phyloP scores from a whole-genome alignment of 2,797 vertebrate genomes.

The Tauraco hartlaubi region DNA sequence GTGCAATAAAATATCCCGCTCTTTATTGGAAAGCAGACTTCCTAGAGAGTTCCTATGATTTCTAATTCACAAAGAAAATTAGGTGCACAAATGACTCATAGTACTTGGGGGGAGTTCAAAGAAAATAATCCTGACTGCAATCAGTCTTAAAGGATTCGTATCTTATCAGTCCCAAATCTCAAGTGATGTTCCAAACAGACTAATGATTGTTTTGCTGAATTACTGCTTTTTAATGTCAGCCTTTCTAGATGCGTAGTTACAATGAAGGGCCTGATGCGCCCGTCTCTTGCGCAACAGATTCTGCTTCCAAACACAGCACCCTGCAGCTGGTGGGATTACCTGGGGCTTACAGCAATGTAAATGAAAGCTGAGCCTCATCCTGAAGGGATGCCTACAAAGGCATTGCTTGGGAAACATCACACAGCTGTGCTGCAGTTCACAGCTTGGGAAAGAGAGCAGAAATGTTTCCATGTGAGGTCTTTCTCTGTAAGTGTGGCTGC shows the following conservation, averaged over 20 bases:
- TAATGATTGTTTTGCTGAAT: background rate
- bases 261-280: background rate
- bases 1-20: constrained; percentile 10
- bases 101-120: constrained; percentile 18
- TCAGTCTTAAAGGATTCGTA: background rate
- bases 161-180: constrained; percentile 19
- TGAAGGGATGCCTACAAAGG: background rate
- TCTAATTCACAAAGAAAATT: constrained; percentile 68
- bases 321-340: constrained; percentile 3
- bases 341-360: background rate
- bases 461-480: background rate
- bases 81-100: constrained; percentile 47
- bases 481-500: background rate
- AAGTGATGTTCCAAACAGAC: background rate
- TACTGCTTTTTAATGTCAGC: background rate
- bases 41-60: constrained; percentile 13
- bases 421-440: background rate
- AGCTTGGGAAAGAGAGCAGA: background rate
- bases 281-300: background rate
- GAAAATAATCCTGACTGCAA: background rate
- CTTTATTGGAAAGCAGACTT: constrained; percentile 42
- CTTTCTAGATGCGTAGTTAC: background rate
- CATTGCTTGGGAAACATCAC: background rate
- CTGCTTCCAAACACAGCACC: background rate
- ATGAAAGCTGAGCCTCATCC: background rate